Evolutionary conservation across 92 coral and sea anemone species (phyloP).

Genomic region (Umimayanthus chanpuru): DNA sequence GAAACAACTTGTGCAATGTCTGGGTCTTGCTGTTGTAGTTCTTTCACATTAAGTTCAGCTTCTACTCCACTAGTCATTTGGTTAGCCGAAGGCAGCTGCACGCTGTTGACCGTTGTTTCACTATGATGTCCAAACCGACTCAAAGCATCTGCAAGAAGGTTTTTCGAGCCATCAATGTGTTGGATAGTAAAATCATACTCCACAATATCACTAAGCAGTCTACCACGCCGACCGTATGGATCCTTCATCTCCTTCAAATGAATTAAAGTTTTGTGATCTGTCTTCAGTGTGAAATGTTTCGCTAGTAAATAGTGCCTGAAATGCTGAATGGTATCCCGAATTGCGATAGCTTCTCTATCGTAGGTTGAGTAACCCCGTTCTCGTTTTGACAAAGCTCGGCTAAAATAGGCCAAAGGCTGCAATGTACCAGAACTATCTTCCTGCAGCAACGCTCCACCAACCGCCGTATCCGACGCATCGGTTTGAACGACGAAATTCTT

Average conservation of each 20-base stretch:
- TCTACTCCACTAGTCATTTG: not conserved
- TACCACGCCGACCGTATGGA: constrained; percentile 49
- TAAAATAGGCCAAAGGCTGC: constrained; percentile 29
- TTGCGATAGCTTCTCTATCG: constrained; percentile 49
- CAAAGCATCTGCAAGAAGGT: constrained; percentile 46
- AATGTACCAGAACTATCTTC: no score
- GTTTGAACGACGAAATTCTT: no score
- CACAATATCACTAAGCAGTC: constrained; percentile 48
- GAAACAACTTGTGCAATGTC: constrained; percentile 38
- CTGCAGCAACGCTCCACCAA: no score
- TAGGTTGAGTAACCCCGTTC: constrained; percentile 42
- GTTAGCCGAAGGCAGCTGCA: constrained; percentile 2
- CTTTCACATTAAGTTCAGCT: constrained; percentile 24
- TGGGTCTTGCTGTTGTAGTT: constrained; percentile 31
- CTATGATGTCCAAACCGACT: constrained; percentile 37
- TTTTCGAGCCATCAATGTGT: constrained; percentile 44
- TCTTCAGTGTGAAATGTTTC: constrained; percentile 8
- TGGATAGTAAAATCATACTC: constrained; percentile 48
- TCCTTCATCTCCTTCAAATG: constrained; percentile 39
- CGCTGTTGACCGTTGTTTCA: constrained; percentile 12
- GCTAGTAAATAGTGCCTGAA: constrained; percentile 36
- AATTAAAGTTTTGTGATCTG: constrained; percentile 34
- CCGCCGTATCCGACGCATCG: no score
- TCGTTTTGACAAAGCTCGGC: constrained; percentile 15
- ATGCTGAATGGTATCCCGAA: constrained; percentile 43